Base-by-base conservation (phyloP, 2,888 invertebrate species). In the Galerucella calmariensis region DNA sequence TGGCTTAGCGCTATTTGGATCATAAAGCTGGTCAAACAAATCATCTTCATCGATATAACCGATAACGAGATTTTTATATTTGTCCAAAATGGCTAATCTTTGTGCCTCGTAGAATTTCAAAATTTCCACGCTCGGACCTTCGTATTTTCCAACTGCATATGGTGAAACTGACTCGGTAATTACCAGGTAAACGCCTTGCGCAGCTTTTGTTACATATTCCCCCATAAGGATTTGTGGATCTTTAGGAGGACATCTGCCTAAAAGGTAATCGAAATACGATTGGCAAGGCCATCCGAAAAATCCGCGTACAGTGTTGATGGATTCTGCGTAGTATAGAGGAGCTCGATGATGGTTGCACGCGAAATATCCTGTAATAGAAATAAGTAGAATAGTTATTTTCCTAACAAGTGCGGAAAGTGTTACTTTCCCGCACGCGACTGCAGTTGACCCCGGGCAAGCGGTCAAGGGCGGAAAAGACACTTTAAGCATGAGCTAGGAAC, bases 211-310 rank as follows among this genome's bases (percentile, higher is more conserved):
- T 2, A 88, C 84, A 75, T 88, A 86, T 78, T 90, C 90, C 0
- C 91, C 91, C 79, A 90, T 90, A 68, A 89, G 83, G 59, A 86
- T 83, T 79, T 87, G 87, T 0, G 85, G 84, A 75, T 90, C 89
- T 9, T 86, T 89, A 0, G 90, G 90, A 0, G 90, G 90, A 79
- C 92, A 92, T 74, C 90, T 85, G 2, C 91, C 91, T 9, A 91
- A 73, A 2, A 92, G 81, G 80, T 91, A 92, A 12, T 88, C 85
- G 3, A 90, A 84, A 78, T 91, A 91, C 0, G 90, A 90, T 9
- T 88, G 86, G 81, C 93, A 93, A 0, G 89, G 88, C 91, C 92
- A 92, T 8, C 92, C 92, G 90, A 91, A 92, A 83, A 93, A 93
- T 0, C 92, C 92, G 58, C 87, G 84, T n/a, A 85, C 80, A 0